Base-by-base conservation (phyloP, 2,888 invertebrate species). In the Seira ritae region DNA sequence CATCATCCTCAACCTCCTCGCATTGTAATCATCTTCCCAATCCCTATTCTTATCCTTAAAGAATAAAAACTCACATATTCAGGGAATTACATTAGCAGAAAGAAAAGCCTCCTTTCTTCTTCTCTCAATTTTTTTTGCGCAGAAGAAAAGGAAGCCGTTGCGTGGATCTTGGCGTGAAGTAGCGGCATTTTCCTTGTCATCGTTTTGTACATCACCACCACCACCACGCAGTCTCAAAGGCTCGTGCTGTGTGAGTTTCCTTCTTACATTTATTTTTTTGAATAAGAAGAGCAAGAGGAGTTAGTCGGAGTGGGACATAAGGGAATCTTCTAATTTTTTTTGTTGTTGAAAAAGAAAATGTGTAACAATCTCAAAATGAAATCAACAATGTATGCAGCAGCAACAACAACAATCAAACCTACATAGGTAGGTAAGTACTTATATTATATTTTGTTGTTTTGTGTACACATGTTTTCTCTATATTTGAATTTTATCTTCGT, bases 161-260 rank as follows among this genome's bases (percentile, higher is more conserved):
- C 55, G 15, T 55, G 55, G 17, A 3, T 31, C n/a, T 31, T 31
- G 8, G 55, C 17, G 20, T 76, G 15, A 76, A 81, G 75, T 81
- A 81, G 81, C 81, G 81, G 81, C 76, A 76, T 81, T 76, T 76
- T 72, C 70, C 65, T n/a, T 50, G 17, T 75, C 73, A 67, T 62
- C 23, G 42, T 42, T 71, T 19, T 78, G 76, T 68, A 55, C 55
- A 31, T 31, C 31, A 31, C 55, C 3, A 31, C 8, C 31, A n/a
- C n/a, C n/a, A n/a, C n/a, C 12, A 15, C 55, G 3, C 55, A 31
- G 8, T 31, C 8, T 31, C 6, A 55, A 55, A 55, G 76, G 71
- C 81, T 81, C 81, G 76, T 81, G 81, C 81, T 81, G 81, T 60
- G 81, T 31, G 31, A 31, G 31, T 31, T 76, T 70, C 65, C 31